phyloP scores from a whole-genome alignment of 2,113 vertebrate genomes.

The Mastomys coucha region DNA sequence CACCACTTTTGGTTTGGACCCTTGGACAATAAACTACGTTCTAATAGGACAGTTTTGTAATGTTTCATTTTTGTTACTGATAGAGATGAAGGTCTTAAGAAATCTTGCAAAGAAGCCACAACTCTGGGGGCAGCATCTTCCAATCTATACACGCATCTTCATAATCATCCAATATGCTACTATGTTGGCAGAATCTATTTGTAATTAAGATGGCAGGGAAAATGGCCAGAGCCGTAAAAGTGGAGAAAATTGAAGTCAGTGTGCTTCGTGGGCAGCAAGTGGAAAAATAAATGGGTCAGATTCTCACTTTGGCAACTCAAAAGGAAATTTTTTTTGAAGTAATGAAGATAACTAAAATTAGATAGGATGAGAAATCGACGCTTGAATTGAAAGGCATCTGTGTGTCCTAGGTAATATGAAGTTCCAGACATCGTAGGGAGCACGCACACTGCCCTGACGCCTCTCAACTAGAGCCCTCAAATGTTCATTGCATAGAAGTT shows the following conservation, averaged over 20 bases:
- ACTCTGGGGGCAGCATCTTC: background rate
- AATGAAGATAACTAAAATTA: slow-evolving; percentile 49
- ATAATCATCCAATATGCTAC: background rate
- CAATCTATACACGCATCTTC: background rate
- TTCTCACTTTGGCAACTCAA: background rate
- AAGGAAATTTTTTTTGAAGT: slow-evolving; percentile 32
- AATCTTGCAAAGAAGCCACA: background rate
- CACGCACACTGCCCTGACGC: background rate
- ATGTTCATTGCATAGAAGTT: background rate
- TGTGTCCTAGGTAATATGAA: slow-evolving; percentile 52
- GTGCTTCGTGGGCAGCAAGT: background rate
- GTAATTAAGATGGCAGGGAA: background rate
- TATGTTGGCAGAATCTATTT: background rate
- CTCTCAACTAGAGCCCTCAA: slow-evolving; percentile 42
- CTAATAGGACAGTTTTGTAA: rapidly evolving
- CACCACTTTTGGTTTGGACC: background rate
- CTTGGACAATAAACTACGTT: background rate
- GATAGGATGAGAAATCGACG: slow-evolving; percentile 62
- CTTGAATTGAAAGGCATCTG: slow-evolving; percentile 51
- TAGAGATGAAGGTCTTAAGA: background rate
- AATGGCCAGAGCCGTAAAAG: background rate
- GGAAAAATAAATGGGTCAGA: slow-evolving; percentile 58
- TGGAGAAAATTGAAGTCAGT: slow-evolving; percentile 12
- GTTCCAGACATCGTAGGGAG: background rate
- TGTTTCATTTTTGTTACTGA: background rate